Base-by-base conservation (phyloP, 92 coral and sea anemone species). In the Epizoanthus illoricatus region DNA sequence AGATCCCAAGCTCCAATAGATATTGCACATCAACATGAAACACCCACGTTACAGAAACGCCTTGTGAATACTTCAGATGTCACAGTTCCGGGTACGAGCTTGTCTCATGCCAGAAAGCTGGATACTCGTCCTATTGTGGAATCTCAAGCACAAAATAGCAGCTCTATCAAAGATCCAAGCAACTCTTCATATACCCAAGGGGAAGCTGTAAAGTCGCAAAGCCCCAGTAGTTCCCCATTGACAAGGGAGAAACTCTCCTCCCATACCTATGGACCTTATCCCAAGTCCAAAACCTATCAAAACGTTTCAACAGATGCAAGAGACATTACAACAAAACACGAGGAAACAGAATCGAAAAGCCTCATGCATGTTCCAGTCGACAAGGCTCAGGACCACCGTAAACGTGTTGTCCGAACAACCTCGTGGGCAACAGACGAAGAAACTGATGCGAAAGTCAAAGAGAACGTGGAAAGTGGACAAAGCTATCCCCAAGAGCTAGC, bases 351-450 rank as follows among this genome's bases (percentile, higher is more conserved):
- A n/a, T 12, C 40, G 20, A 78, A 78, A 78, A 78, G 72, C 72
- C 18, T 63, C 40, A 78, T 78, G 82, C 39, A 78, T 9, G 70
- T 78, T 20, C 71, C 64, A 20, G 60, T 78, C 9, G 61, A 78
- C 17, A 62, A 20, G 71, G 71, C 61, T 70, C 39, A 45, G 47
- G 65, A 70, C 10, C 16, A 19, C 45, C 6, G 39, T 20, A 45
- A 45, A 45, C 39, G 71, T 20, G 24, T 45, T 47, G 19, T 78
- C 24, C 67, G 82, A 78, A 62, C 42, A 45, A 16, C 82, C 8
- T 78, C 82, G 10, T 78, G 82, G 82, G 72, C 71, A 45, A 59
- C 72, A 8, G 72, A 78, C 0, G 82, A 63, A 47, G 71, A 17
- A 62, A 70, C 56, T 5, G 36, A 73, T 8, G 76, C 49, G 18